Conservation (phyloP, 2,797 vertebrate species). For the Typhlichthys eigenmanni region DNA sequence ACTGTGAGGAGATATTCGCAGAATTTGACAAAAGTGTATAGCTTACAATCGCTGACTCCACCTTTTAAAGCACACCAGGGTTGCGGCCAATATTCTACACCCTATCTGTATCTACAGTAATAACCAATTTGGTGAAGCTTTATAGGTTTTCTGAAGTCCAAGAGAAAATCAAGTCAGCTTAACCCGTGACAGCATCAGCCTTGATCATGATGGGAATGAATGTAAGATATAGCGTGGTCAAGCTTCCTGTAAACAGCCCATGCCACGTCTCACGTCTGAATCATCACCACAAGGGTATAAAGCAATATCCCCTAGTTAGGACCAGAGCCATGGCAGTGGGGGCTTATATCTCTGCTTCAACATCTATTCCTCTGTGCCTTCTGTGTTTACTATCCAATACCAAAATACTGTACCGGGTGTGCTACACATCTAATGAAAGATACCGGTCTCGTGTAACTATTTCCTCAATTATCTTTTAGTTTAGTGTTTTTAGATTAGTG, state of each 20-base stretch:
- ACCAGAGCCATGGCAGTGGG: background rate
- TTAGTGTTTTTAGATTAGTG: constrained; percentile 24
- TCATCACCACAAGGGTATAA: background rate
- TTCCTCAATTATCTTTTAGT: too few species aligned
- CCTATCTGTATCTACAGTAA: too few species aligned
- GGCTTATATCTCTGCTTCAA: constrained; percentile 1
- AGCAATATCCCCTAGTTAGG: background rate
- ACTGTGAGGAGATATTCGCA: too few species aligned
- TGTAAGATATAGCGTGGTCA: background rate
- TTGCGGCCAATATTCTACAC: too few species aligned
- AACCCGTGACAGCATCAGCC: background rate
- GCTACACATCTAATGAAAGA: constrained; percentile 14
- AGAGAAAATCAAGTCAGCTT: background rate
- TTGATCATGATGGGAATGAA: background rate
- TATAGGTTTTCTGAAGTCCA: too few species aligned
- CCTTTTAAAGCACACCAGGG: too few species aligned
- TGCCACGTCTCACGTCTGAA: background rate
- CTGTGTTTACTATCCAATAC: background rate
- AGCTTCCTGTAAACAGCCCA: too few species aligned
- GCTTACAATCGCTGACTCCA: too few species aligned
- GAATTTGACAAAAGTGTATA: too few species aligned
- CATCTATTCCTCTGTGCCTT: background rate
- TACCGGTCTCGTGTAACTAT: background rate
- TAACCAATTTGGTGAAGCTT: too few species aligned
- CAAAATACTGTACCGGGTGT: constrained; percentile 2